Evolutionary conservation across 2,113 vertebrate genomes (phyloP).

Genomic region (Harpagus bidentatus): DNA sequence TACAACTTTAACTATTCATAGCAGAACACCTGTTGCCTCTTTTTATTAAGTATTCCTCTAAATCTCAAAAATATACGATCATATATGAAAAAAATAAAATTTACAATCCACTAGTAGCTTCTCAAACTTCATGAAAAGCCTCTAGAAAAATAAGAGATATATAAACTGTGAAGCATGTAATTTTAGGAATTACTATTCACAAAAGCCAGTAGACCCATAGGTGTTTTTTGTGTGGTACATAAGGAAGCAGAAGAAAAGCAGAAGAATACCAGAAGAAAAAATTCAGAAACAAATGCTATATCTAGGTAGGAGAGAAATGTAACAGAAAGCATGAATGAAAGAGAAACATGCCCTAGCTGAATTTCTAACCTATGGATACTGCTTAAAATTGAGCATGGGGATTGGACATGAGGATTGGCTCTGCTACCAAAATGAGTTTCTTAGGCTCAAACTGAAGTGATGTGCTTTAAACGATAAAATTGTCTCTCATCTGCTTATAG

Average conservation of each 20-base stretch:
- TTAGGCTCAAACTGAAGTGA: neutral
- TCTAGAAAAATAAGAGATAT: neutral
- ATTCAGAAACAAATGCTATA: neutral
- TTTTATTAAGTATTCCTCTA: neutral
- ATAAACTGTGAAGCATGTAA: neutral
- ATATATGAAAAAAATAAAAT: neutral
- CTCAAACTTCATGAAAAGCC: neutral
- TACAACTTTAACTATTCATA: neutral
- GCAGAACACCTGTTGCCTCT: neutral
- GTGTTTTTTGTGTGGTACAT: neutral
- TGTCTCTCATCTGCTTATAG: neutral
- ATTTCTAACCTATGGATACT: neutral
- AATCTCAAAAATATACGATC: neutral
- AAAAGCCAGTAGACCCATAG: neutral
- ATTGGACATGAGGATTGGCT: neutral
- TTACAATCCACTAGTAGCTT: neutral
- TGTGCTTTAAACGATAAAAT: neutral
- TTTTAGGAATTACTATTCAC: neutral
- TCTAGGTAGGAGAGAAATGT: neutral
- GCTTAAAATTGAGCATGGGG: neutral
- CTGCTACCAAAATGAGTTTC: neutral
- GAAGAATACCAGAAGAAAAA: neutral
- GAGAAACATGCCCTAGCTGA: neutral
- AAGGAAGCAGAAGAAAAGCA: neutral
- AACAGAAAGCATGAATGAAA: neutral